Conservation (phyloP, 2,888 invertebrate genomes). For the Gerris lacustris region DNA sequence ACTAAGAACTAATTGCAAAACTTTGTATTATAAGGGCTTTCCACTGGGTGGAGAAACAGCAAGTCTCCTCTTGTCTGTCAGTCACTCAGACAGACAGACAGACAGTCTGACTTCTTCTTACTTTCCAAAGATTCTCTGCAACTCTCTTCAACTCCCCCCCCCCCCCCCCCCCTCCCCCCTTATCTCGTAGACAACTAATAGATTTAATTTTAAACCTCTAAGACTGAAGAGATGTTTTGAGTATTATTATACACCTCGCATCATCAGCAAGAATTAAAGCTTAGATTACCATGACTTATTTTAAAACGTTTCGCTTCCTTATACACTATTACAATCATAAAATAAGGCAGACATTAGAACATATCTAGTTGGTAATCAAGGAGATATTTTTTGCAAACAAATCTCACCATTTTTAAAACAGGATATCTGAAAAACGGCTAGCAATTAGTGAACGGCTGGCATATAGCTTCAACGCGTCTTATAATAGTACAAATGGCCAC, state of each 20-base stretch:
- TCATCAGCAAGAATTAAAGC: not conserved
- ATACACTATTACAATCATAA: too few relatives aligned
- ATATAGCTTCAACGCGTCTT: too few relatives aligned
- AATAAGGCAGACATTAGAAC: too few relatives aligned
- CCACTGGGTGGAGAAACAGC: too few relatives aligned
- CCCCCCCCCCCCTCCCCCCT: not conserved
- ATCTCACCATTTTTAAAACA: too few relatives aligned
- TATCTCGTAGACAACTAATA: not conserved
- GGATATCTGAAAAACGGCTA: too few relatives aligned
- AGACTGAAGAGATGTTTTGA: not conserved
- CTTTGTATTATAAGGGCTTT: not conserved
- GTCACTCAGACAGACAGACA: conserved; percentile 1
- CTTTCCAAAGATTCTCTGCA: not conserved
- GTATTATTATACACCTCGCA: too few relatives aligned
- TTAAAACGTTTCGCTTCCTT: too few relatives aligned
- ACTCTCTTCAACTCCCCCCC: not conserved
- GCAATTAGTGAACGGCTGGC: too few relatives aligned
- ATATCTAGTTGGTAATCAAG: too few relatives aligned
- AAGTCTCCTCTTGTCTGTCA: not conserved
- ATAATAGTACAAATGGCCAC: too few relatives aligned
- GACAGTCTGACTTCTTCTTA: not conserved
- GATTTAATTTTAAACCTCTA: not conserved
- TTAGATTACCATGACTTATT: not conserved
- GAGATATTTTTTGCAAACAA: too few relatives aligned
- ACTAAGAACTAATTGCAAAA: conserved; percentile 1